Percentiles rank a stretch among this genome's conserved stretches.
Conservation (phyloP, 1,140 invertebrate genomes). For the Drosophila biarmipes region DNA sequence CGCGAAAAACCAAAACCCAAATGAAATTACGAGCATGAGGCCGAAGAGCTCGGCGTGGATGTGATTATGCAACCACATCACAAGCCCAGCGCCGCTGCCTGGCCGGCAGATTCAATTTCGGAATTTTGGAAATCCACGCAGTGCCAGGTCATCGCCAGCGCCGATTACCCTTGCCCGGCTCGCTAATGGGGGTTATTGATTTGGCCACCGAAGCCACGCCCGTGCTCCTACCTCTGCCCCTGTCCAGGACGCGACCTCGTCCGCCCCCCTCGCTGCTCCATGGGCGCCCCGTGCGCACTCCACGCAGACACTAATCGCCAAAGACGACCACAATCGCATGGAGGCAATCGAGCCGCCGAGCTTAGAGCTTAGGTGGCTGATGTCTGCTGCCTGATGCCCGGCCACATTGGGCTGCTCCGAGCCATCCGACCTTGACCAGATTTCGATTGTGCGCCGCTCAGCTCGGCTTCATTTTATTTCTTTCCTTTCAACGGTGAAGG, state of each 20-base stretch:
- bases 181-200: neutral
- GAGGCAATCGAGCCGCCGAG: constrained; percentile 21
- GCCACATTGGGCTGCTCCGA: constrained; percentile 20
- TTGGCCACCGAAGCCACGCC: neutral
- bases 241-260: neutral
- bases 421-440: constrained; percentile 65
- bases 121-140: constrained; percentile 1
- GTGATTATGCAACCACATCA: constrained; percentile 20
- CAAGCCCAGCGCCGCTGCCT: neutral
- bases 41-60: constrained; percentile 2
- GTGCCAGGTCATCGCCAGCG: neutral
- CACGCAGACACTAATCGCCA: constrained; percentile 1
- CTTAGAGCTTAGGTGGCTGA: constrained; percentile 15
- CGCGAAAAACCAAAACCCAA: neutral
- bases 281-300: neutral
- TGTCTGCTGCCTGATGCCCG: neutral
- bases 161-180: neutral
- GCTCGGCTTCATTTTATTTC: constrained; percentile 3
- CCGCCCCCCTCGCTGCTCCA: neutral
- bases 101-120: constrained; percentile 9
- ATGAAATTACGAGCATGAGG: constrained; percentile 17
- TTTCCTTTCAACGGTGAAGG: constrained; percentile 34
- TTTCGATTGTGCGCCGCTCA: constrained; percentile 22
- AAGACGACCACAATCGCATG: constrained; percentile 21
- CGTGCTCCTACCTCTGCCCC: too few relatives aligned